Percentiles rank a stretch among this genome's conserved stretches.
Conservation (phyloP, 2,797 vertebrate species). For the Okamejei kenojei region DNA sequence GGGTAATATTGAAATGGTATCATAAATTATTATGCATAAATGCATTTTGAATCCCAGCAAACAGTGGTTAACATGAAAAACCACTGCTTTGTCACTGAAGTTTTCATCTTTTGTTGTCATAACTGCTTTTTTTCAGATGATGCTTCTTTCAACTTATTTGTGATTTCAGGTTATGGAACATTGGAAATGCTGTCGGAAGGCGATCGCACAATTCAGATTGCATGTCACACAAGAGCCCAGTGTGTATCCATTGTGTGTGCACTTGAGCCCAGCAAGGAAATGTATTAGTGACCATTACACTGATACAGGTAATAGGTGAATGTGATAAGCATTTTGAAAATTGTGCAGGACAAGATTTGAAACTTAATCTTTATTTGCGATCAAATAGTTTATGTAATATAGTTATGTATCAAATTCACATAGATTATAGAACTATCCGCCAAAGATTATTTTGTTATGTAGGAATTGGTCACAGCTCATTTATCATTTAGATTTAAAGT, state of each 20-base stretch:
- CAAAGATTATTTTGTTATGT: background rate
- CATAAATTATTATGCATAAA: background rate
- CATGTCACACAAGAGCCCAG: background rate
- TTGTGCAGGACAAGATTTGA: background rate
- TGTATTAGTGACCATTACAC: background rate
- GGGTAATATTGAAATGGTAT: background rate
- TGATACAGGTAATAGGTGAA: background rate
- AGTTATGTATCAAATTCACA: background rate
- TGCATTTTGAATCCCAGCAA: background rate
- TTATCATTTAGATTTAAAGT: conserved; percentile 20
- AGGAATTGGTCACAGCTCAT: background rate
- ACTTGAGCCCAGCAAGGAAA: background rate
- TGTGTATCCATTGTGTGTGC: background rate
- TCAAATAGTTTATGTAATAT: background rate
- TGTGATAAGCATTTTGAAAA: background rate
- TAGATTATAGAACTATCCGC: no score
- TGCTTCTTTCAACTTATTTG: background rate
- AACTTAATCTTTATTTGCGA: background rate
- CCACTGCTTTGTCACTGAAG: background rate
- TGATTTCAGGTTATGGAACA: background rate
- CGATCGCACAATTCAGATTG: background rate
- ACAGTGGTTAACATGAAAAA: background rate
- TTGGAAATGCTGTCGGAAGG: background rate
- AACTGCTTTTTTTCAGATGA: background rate
- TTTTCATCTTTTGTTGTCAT: background rate